phyloP scores from a whole-genome alignment of 2,888 invertebrate genomes.

The Heliconius charithonia region DNA sequence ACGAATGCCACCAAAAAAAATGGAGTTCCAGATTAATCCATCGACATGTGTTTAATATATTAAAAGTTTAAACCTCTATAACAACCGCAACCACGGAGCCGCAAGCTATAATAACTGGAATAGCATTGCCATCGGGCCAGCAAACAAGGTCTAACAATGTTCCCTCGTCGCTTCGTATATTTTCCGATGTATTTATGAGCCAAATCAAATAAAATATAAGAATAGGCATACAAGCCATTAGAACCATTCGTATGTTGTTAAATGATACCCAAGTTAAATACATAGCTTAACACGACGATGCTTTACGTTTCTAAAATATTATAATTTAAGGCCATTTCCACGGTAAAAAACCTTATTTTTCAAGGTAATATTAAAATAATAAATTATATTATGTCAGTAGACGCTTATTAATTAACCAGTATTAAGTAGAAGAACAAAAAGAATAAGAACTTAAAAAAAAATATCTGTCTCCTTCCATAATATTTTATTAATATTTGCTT shows the following conservation, averaged over 20 bases:
- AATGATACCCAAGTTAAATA: conserved; percentile 76
- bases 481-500: not conserved
- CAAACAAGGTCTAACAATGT: conserved; percentile 74
- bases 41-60: not conserved
- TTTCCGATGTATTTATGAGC: conserved; percentile 76
- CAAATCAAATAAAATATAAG: conserved; percentile 78
- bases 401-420: not conserved
- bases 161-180: conserved; percentile 77
- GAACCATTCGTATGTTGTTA: conserved; percentile 74
- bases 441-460: too few species aligned
- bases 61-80: conserved; percentile 63
- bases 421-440: not conserved
- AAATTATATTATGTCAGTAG: not conserved
- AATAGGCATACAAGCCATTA: conserved; percentile 79
- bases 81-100: conserved; percentile 74
- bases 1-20: not conserved
- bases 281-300: conserved; percentile 55
- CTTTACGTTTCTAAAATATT: not conserved
- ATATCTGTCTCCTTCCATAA: not conserved
- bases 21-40: not conserved
- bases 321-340: not conserved
- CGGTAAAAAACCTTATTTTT: not conserved
- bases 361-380: not conserved
- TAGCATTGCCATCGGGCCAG: conserved; percentile 80
- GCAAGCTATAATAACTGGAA: conserved; percentile 75